Percentiles rank a stretch among this genome's conserved stretches.
These are phyloP conservation scores for Esox lucius DNA, from an alignment of 2,797 vertebrate genomes.

Conservation along the genomic window DNA sequence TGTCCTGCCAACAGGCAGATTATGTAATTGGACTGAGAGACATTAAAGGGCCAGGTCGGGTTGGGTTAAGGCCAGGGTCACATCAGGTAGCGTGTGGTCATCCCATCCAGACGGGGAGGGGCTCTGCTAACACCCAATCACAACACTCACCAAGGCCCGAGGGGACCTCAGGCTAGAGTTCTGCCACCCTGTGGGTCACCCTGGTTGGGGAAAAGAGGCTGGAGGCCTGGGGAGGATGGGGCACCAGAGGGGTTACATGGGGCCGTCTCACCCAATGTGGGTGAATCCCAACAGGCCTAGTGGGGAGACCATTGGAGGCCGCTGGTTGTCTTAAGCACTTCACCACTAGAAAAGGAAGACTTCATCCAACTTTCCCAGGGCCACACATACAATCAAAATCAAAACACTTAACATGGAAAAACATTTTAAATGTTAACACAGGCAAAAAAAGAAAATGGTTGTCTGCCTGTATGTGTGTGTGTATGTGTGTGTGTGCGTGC, in stretches of 20 bases:
- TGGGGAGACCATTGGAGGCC: constrained; percentile 30
- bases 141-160: constrained; percentile 24
- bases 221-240: not conserved
- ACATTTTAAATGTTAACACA: constrained; percentile 30
- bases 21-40: constrained; percentile 23
- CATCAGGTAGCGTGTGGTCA: constrained; percentile 34
- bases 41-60: constrained; percentile 13
- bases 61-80: constrained; percentile 10
- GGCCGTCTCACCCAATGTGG: constrained; percentile 7
- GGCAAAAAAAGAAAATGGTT: not conserved
- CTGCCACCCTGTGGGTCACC: not conserved
- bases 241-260: constrained; percentile 12
- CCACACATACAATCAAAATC: constrained; percentile 30
- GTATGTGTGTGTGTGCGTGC: constrained; percentile 7
- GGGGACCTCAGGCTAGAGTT: constrained; percentile 25
- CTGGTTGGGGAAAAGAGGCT: not conserved
- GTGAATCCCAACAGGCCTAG: constrained; percentile 22
- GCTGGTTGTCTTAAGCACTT: constrained; percentile 7
- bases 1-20: constrained; percentile 14
- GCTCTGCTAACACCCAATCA: constrained; percentile 26
- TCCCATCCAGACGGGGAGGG: constrained; percentile 40
- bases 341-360: not conserved
- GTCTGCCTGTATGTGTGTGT: constrained; percentile 8
- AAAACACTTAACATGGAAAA: constrained; percentile 21
- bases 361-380: constrained; percentile 26